A percentile compares a stretch with the other conserved stretches of the same genome.
These are phyloP conservation scores for Stichodactyla mertensii DNA, from an alignment of 64 coral and sea anemone species.

Conservation along the genomic window DNA sequence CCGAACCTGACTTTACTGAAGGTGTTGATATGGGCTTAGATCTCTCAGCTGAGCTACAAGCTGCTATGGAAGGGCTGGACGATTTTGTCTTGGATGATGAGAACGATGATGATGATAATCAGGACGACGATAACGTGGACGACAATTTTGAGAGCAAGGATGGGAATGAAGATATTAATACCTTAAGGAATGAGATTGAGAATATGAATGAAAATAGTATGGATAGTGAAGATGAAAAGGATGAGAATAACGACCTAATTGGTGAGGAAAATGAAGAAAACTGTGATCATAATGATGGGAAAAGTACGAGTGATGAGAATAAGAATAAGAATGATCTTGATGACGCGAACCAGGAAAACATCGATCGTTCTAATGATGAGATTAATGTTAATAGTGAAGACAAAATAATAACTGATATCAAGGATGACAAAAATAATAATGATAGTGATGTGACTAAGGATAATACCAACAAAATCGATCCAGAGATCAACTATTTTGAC, in stretches of 20 bases:
- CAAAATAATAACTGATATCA: neutral
- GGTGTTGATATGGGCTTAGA: slow-evolving; percentile 71
- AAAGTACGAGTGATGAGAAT: too few relatives aligned
- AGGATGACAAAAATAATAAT: neutral
- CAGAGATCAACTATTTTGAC: neutral
- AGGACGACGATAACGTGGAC: neutral
- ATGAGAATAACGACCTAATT: neutral
- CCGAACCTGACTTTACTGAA: slow-evolving; percentile 64
- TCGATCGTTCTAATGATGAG: neutral
- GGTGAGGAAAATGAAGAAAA: neutral
- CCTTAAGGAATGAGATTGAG: neutral
- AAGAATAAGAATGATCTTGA: too few relatives aligned
- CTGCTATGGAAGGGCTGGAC: slow-evolving; percentile 69
- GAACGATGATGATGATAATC: neutral
- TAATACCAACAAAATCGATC: neutral
- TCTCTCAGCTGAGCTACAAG: slow-evolving; percentile 54
- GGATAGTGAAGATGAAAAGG: neutral
- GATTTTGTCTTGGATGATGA: slow-evolving; percentile 44
- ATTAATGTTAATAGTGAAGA: neutral
- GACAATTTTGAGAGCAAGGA: too few relatives aligned
- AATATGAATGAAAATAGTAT: neutral
- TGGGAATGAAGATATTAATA: neutral
- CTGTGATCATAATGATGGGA: neutral
- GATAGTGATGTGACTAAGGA: neutral
- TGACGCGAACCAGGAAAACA: too few relatives aligned